Conservation (phyloP, 2,888 invertebrate genomes). For the Andricus curvator region DNA sequence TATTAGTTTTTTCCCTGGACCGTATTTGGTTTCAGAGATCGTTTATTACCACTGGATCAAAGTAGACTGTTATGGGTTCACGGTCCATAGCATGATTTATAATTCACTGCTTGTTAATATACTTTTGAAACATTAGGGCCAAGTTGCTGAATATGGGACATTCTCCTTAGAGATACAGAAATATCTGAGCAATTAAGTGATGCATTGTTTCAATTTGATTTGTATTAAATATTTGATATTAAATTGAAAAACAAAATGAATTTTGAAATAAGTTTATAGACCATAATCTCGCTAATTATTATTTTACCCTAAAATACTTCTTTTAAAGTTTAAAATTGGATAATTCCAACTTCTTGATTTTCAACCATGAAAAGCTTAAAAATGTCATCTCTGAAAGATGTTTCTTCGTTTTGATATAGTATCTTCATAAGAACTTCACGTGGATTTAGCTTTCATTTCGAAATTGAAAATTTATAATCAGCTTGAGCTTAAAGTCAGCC, state of each 20-base stretch:
- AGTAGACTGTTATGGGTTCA: not conserved
- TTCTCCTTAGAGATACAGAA: not conserved
- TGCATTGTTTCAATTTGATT: too few relatives aligned
- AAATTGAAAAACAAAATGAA: too few relatives aligned
- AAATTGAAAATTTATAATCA: constrained; percentile 16
- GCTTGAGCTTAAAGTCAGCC: not conserved
- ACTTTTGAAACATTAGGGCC: not conserved
- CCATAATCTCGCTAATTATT: too few relatives aligned
- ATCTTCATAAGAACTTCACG: not conserved
- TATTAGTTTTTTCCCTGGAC: not conserved
- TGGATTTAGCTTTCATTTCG: not conserved
- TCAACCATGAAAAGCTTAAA: too few relatives aligned
- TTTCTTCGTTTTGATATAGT: not conserved
- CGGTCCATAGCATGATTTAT: not conserved
- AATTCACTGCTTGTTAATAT: not conserved
- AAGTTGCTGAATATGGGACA: not conserved
- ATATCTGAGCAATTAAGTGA: not conserved
- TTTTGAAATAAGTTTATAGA: too few relatives aligned
- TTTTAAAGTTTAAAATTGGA: too few relatives aligned
- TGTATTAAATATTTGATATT: too few relatives aligned
- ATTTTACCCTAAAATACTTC: too few relatives aligned
- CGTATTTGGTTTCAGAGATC: constrained; percentile 9
- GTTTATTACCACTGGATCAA: constrained; percentile 10
- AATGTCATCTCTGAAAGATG: not conserved
- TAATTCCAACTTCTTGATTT: too few relatives aligned